Conservation (phyloP, 2,888 invertebrate genomes). For the Brachycybe producta region DNA sequence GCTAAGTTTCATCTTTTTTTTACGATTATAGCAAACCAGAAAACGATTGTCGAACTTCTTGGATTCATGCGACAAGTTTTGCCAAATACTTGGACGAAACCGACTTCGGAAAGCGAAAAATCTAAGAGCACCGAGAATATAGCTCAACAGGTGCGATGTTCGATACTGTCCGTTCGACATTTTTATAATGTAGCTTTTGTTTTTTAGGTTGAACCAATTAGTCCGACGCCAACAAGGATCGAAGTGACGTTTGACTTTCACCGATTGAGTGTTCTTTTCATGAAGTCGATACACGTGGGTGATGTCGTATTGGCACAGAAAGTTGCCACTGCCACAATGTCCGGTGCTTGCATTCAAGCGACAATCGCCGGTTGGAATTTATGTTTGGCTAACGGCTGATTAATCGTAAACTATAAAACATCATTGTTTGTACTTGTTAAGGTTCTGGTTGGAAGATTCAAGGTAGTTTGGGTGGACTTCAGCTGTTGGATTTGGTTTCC, state of each 20-base stretch:
- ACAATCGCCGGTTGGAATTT: slow-evolving; percentile 45
- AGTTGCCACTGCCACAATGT: slow-evolving; percentile 86
- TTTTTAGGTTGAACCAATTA: no score
- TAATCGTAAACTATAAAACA: background rate
- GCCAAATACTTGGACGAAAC: no score
- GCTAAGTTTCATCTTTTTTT: slow-evolving; percentile 13
- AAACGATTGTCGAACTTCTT: slow-evolving; percentile 82
- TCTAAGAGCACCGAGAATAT: no score
- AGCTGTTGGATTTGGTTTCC: slow-evolving; percentile 68
- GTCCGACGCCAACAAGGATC: no score
- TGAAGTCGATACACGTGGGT: slow-evolving; percentile 60
- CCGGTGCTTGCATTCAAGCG: slow-evolving; percentile 77
- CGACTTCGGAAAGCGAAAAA: no score
- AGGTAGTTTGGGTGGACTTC: slow-evolving; percentile 84
- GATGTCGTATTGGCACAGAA: slow-evolving; percentile 64
- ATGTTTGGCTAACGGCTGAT: background rate
- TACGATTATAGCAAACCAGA: slow-evolving; percentile 63
- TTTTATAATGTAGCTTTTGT: no score
- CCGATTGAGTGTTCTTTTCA: slow-evolving; percentile 69
- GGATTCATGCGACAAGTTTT: slow-evolving; percentile 66
- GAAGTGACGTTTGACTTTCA: slow-evolving; percentile 88
- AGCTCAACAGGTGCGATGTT: no score
- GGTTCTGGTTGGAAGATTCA: slow-evolving; percentile 30
- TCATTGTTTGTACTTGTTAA: no score
- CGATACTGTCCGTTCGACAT: no score